Evolutionary conservation across 2,888 invertebrate genomes (phyloP).

Genomic region (Pollenia amentaria): DNA sequence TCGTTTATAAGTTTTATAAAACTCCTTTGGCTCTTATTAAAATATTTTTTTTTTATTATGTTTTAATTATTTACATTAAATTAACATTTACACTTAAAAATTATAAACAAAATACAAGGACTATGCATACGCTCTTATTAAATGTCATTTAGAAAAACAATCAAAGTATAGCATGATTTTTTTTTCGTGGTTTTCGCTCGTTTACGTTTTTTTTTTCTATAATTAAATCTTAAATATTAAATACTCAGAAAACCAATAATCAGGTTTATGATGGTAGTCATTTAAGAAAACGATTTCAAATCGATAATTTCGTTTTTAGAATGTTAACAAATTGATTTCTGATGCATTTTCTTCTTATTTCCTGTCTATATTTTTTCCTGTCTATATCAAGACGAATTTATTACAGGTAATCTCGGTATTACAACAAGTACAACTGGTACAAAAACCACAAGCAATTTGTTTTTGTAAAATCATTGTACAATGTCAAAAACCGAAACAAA

Average conservation of each 20-base stretch:
- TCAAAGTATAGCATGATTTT: not conserved
- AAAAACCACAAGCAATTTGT: too few species aligned
- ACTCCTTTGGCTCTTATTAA: conserved; percentile 10
- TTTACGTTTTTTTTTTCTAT: conserved; percentile 38
- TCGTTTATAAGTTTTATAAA: not conserved
- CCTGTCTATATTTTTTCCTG: too few species aligned
- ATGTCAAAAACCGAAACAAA: too few species aligned
- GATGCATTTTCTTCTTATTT: too few species aligned
- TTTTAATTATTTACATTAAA: conserved; percentile 65
- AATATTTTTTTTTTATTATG: not conserved
- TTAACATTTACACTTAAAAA: conserved; percentile 53
- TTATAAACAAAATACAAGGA: conserved; percentile 50
- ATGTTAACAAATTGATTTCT: too few species aligned
- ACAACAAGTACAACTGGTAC: too few species aligned
- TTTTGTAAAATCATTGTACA: too few species aligned
- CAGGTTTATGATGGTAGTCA: too few species aligned
- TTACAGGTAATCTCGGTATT: too few species aligned
- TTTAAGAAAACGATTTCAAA: too few species aligned
- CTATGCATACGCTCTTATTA: conserved; percentile 29
- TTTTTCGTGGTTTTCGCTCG: conserved; percentile 29
- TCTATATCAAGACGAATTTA: too few species aligned
- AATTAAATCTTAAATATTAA: conserved; percentile 45
- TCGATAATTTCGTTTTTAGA: too few species aligned
- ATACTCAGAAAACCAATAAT: conserved; percentile 19
- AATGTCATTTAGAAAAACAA: conserved; percentile 43